A percentile compares a stretch with the other conserved stretches of the same genome.
These are phyloP conservation scores for Conus canariensis DNA, from an alignment of 2,888 invertebrate genomes.

Conservation along the genomic window DNA sequence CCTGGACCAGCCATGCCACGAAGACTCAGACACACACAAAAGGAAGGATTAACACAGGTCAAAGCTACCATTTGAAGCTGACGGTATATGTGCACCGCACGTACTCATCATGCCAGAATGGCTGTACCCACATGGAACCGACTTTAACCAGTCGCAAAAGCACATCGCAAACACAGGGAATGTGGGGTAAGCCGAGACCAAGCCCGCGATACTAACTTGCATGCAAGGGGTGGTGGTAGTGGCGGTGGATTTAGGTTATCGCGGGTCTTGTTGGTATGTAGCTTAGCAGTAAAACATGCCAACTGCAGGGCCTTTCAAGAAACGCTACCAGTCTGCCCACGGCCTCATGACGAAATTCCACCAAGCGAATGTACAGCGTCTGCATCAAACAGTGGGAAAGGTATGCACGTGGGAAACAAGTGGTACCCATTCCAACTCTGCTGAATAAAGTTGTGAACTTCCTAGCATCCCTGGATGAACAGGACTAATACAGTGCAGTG, in stretches of 20 bases:
- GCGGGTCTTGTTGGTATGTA: neutral
- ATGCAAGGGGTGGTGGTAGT: no score
- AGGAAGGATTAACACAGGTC: no score
- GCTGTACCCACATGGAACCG: no score
- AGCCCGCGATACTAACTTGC: no score
- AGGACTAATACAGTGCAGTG: slow-evolving; percentile 6
- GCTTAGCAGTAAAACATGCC: neutral
- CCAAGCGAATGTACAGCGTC: neutral
- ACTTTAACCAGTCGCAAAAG: no score
- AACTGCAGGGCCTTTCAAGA: neutral
- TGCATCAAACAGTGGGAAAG: neutral
- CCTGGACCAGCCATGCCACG: no score
- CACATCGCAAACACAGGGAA: no score
- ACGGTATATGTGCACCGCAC: no score
- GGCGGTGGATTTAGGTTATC: neutral
- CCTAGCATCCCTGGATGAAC: neutral
- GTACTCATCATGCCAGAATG: no score
- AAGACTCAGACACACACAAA: no score
- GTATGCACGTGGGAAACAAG: neutral
- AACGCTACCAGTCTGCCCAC: neutral
- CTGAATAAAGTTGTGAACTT: neutral
- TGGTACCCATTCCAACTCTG: neutral
- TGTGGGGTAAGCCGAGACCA: no score
- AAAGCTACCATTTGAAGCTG: no score
- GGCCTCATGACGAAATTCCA: neutral